Conservation (phyloP, 1,140 invertebrate species). For the Drosophila saltans region DNA sequence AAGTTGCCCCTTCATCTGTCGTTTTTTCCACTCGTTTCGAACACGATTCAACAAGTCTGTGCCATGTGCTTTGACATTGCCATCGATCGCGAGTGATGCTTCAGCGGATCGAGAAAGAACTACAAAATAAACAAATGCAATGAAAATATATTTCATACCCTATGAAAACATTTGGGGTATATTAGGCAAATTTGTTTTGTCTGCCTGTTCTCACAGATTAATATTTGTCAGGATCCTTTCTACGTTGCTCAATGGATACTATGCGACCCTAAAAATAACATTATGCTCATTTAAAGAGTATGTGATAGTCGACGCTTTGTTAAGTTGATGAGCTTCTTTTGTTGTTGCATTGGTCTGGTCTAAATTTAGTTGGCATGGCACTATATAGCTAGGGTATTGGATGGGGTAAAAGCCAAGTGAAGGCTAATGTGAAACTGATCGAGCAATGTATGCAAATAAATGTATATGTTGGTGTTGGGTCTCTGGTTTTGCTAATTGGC, state of each 20-base stretch:
- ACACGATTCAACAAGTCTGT: constrained; percentile 5
- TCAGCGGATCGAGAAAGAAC: background rate
- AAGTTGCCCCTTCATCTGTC: background rate
- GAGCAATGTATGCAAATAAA: constrained; percentile 24
- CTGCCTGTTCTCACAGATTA: too few relatives aligned
- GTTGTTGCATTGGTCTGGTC: background rate
- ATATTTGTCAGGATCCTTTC: too few relatives aligned
- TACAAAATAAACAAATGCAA: background rate
- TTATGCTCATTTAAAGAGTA: background rate
- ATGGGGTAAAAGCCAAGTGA: background rate
- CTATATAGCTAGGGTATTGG: background rate
- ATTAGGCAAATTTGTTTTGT: background rate
- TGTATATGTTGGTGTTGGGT: constrained; percentile 24
- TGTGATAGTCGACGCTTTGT: background rate
- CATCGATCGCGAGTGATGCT: background rate
- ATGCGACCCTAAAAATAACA: too few relatives aligned
- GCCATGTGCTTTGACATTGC: constrained; percentile 7
- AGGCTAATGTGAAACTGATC: constrained; percentile 67
- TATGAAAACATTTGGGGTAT: background rate
- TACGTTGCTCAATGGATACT: too few relatives aligned
- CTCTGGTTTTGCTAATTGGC: constrained; percentile 71
- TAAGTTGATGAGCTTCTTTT: background rate
- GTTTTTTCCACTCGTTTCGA: background rate
- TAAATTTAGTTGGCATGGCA: constrained; percentile 14
- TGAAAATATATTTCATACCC: background rate